A percentile compares a stretch with the other conserved stretches of the same genome.
Evolutionary conservation across 2,113 vertebrate species (phyloP).

Genomic region (Callipepla squamata): DNA sequence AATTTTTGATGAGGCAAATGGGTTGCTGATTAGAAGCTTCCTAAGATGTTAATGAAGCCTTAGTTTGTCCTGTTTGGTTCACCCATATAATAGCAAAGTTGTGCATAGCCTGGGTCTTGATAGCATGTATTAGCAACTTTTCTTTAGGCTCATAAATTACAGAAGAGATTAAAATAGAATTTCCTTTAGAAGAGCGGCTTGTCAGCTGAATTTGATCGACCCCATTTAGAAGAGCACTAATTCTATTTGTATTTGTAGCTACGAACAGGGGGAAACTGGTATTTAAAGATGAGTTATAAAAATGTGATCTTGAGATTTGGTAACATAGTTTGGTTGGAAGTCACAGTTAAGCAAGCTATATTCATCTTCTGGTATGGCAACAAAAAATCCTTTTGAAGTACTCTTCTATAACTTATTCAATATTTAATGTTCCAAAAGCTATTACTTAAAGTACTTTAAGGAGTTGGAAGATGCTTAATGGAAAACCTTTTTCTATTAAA

Average conservation of each 20-base stretch:
- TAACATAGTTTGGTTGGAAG: not conserved
- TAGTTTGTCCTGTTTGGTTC: not conserved
- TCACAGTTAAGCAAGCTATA: not conserved
- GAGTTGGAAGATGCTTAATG: not conserved
- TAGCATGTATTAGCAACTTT: not conserved
- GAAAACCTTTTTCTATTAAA: not conserved
- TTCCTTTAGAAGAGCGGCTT: conserved; percentile 38
- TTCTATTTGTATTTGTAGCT: conserved; percentile 50
- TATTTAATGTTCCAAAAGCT: not conserved
- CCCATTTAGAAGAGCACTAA: conserved; percentile 21
- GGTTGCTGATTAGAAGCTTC: not conserved
- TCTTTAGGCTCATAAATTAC: conserved; percentile 15
- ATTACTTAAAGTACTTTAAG: not conserved
- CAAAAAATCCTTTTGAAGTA: not conserved
- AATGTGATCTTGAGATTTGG: not conserved
- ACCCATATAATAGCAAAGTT: not conserved
- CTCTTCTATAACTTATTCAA: not conserved
- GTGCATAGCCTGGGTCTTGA: not conserved
- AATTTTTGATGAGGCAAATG: not conserved
- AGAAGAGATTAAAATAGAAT: conserved; percentile 53
- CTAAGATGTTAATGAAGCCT: not conserved
- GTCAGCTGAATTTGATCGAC: conserved; percentile 53
- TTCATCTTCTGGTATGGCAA: not conserved
- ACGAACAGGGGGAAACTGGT: not conserved
- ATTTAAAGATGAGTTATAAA: not conserved